Conservation (phyloP, 2,888 invertebrate species). For the Hypomecis atomaria region DNA sequence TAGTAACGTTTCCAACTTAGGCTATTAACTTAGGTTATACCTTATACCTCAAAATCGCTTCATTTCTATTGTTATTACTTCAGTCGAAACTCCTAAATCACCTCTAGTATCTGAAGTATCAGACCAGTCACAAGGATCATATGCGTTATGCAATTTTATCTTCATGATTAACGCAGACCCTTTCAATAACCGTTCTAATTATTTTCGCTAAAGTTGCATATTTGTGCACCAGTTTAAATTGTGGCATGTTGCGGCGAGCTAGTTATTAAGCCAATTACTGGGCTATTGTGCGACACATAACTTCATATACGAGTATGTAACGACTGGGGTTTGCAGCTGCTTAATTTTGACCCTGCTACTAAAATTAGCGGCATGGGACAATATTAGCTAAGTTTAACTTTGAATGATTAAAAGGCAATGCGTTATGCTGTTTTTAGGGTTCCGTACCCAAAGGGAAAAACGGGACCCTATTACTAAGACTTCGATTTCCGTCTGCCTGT, state of each 20-base stretch:
- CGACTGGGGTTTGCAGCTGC: slow-evolving; percentile 39
- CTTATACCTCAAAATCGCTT: too few relatives aligned
- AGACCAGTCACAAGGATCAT: too few relatives aligned
- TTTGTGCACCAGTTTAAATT: slow-evolving; percentile 42
- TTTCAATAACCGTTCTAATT: slow-evolving; percentile 11
- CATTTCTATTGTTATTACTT: too few relatives aligned
- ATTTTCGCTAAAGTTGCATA: slow-evolving; percentile 33
- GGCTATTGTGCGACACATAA: slow-evolving; percentile 41
- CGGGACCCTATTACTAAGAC: too few relatives aligned
- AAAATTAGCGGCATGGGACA: slow-evolving; percentile 30
- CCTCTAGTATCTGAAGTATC: too few relatives aligned
- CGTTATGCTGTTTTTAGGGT: too few relatives aligned
- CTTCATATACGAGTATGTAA: slow-evolving; percentile 34
- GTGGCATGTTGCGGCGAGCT: slow-evolving; percentile 36
- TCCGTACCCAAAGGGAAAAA: too few relatives aligned
- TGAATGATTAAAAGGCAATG: neutral
- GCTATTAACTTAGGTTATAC: too few relatives aligned
- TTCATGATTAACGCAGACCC: neutral
- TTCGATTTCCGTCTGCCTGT: too few relatives aligned
- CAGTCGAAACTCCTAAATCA: too few relatives aligned
- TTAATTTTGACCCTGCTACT: slow-evolving; percentile 36
- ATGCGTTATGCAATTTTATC: too few relatives aligned
- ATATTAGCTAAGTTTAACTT: slow-evolving; percentile 10
- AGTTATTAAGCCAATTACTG: slow-evolving; percentile 46
- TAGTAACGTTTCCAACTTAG: too few relatives aligned